Percentiles rank a stretch among this genome's conserved stretches.
Evolutionary conservation across 2,888 invertebrate species (phyloP).

Genomic region (Meta bourneti): DNA sequence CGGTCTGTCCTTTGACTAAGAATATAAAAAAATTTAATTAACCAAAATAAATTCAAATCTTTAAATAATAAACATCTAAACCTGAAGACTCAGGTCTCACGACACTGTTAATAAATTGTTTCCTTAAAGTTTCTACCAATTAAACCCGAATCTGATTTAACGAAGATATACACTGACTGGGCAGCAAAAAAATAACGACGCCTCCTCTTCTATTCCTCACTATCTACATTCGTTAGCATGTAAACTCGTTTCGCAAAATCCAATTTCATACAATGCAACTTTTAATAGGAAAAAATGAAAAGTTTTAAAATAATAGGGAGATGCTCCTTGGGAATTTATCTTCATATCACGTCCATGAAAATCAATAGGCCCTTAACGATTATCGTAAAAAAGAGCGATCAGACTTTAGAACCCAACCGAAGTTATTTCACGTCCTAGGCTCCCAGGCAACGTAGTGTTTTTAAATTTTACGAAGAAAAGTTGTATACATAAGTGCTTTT

Average conservation of each 20-base stretch:
- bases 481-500: not conserved
- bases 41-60: conserved; percentile 1
- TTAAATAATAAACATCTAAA: too few species aligned
- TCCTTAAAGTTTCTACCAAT: not conserved
- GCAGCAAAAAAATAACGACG: not conserved
- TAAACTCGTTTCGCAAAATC: not conserved
- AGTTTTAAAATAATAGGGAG: conserved; percentile 16
- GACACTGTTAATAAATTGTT: too few species aligned
- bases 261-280: not conserved
- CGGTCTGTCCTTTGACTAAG: too few species aligned
- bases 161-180: not conserved
- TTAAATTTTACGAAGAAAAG: not conserved
- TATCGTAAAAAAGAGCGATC: not conserved
- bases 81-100: too few species aligned
- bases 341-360: conserved; percentile 16
- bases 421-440: not conserved
- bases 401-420: not conserved
- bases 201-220: not conserved
- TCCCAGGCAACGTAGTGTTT: not conserved
- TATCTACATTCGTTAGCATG: not conserved
- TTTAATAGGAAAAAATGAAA: conserved; percentile 5
- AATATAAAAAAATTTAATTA: conserved; percentile 10
- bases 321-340: not conserved
- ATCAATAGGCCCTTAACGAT: conserved; percentile 11
- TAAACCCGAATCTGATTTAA: conserved; percentile 1